These are phyloP conservation scores for Propithecus deckenii DNA, from an alignment of 2,797 vertebrate species.

Conservation along the genomic window DNA sequence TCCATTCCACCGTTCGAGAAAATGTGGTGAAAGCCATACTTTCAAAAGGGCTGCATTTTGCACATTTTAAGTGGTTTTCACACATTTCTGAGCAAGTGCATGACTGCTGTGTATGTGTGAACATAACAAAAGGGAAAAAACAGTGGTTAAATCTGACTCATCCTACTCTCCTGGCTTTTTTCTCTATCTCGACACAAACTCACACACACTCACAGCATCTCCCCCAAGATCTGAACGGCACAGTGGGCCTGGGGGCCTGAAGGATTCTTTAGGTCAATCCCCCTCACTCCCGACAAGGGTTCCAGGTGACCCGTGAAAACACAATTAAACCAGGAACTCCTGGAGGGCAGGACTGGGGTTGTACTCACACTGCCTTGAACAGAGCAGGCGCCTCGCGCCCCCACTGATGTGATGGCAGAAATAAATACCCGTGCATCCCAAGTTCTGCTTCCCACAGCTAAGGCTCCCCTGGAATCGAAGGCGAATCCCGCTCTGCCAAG, in stretches of 20 bases:
- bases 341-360: neutral
- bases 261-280: neutral
- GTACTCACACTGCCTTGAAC: neutral
- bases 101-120: conserved; percentile 8
- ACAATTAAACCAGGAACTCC: neutral
- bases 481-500: neutral
- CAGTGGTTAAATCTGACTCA: conserved; percentile 59
- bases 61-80: conserved; percentile 70
- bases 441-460: neutral
- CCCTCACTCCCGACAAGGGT: neutral
- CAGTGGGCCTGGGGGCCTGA: neutral
- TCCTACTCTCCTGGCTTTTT: neutral
- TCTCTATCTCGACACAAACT: neutral
- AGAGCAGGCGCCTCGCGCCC: neutral
- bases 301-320: neutral
- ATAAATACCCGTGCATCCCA: neutral
- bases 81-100: conserved; percentile 63
- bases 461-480: neutral
- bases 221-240: neutral
- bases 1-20: neutral
- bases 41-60: conserved; percentile 13
- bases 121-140: conserved; percentile 46
- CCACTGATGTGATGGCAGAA: neutral
- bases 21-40: neutral
- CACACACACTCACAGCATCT: neutral